Conservation (phyloP, 2,113 vertebrate species). For the Menidia beryllina region DNA sequence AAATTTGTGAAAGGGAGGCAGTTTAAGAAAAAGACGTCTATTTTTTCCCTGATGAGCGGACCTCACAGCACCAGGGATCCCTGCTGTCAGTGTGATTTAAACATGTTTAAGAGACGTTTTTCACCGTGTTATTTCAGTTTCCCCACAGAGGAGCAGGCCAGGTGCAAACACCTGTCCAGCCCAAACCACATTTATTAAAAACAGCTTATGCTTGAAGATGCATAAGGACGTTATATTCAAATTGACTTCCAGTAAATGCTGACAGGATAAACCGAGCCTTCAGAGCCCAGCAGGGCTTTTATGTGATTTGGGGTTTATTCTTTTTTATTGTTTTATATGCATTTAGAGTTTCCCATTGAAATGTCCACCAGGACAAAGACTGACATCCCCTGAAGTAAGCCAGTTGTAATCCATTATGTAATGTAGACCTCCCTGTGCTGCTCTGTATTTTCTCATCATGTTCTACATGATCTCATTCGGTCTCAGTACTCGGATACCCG, state of each 20-base stretch:
- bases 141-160: background rate
- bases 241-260: background rate
- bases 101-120: too few relatives aligned
- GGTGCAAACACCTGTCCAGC: background rate
- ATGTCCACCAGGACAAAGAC: background rate
- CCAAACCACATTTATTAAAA: background rate
- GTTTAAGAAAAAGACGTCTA: too few relatives aligned
- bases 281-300: background rate
- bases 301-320: background rate
- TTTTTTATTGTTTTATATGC: background rate
- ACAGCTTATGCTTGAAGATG: background rate
- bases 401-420: conserved; percentile 53
- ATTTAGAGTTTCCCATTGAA: background rate
- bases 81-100: too few relatives aligned
- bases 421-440: conserved; percentile 30
- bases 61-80: too few relatives aligned
- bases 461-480: conserved; percentile 52
- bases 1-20: too few relatives aligned
- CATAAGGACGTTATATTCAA: background rate
- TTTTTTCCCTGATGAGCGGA: too few relatives aligned
- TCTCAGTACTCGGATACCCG: conserved; percentile 49
- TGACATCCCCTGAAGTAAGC: conserved; percentile 9
- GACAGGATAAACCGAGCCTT: background rate
- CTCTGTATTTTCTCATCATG: conserved; percentile 63
- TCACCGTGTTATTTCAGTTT: too few relatives aligned